Evolutionary conservation across 1,140 invertebrate species (phyloP).

Genomic region (Ceratitis capitata): DNA sequence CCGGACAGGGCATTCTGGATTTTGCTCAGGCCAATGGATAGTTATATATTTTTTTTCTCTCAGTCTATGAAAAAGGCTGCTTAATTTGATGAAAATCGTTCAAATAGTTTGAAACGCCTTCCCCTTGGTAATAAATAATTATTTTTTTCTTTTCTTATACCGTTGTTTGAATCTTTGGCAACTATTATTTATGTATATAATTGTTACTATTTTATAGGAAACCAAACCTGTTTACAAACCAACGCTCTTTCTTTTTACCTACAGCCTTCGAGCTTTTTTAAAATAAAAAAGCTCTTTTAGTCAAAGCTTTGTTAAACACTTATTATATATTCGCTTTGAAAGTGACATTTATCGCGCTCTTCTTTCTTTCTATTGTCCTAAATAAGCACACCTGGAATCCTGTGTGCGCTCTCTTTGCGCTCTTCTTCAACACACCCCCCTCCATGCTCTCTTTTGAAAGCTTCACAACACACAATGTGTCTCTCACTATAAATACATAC

Average conservation of each 20-base stretch:
- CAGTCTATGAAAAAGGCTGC: too few species aligned
- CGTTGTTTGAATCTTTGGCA: too few species aligned
- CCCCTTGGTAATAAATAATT: too few species aligned
- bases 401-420: background rate
- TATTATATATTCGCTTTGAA: background rate
- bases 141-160: too few species aligned
- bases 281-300: background rate
- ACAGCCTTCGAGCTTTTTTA: background rate
- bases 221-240: too few species aligned
- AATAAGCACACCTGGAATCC: background rate
- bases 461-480: background rate
- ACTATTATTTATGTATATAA: too few species aligned
- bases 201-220: constrained; percentile 3
- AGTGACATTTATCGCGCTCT: background rate
- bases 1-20: too few species aligned
- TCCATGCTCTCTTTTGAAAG: background rate
- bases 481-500: background rate
- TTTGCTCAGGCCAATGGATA: too few species aligned
- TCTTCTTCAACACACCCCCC: background rate
- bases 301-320: background rate
- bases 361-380: background rate
- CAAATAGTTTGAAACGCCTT: too few species aligned
- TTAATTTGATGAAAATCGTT: too few species aligned
- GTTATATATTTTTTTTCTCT: too few species aligned
- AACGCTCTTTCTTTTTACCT: too few species aligned